These are phyloP conservation scores for Drosophila arizonae DNA, from an alignment of 1,140 invertebrate genomes.

Conservation along the genomic window DNA sequence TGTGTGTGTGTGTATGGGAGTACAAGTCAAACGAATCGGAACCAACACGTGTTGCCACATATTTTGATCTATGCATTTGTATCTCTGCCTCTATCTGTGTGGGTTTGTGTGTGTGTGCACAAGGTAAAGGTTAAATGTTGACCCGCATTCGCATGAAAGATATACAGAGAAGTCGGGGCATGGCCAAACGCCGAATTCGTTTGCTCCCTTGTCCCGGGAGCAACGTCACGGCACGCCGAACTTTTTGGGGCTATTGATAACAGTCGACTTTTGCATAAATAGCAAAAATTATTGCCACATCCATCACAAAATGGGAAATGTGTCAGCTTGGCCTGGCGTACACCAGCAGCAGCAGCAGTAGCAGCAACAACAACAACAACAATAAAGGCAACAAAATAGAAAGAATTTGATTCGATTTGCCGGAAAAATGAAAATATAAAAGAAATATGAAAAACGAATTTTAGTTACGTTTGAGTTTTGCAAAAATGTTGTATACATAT, in stretches of 20 bases:
- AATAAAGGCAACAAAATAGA: constrained; percentile 22
- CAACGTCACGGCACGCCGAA: too few relatives aligned
- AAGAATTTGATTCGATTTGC: constrained; percentile 21
- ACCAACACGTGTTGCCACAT: constrained; percentile 53
- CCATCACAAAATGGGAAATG: constrained; percentile 50
- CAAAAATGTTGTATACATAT: too few relatives aligned
- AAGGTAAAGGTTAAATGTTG: constrained; percentile 56
- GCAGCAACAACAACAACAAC: constrained; percentile 11
- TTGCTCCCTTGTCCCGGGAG: too few relatives aligned
- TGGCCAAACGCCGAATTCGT: too few relatives aligned
- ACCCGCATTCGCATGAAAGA: constrained; percentile 47
- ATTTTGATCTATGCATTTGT: constrained; percentile 40
- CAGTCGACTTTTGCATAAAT: constrained; percentile 50
- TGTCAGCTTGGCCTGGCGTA: constrained; percentile 44
- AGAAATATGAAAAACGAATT: constrained; percentile 21
- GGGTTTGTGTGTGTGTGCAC: constrained; percentile 15
- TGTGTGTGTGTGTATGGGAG: not conserved
- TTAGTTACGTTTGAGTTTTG: constrained; percentile 2
- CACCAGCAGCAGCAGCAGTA: constrained; percentile 6
- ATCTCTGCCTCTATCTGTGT: not conserved
- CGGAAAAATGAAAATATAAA: not conserved
- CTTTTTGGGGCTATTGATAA: constrained; percentile 33
- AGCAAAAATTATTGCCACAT: constrained; percentile 53
- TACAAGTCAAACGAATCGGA: constrained; percentile 47
- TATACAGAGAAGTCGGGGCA: constrained; percentile 28